These are phyloP conservation scores for Phenacoccus solenopsis DNA, from an alignment of 1,140 invertebrate genomes.

Conservation along the genomic window DNA sequence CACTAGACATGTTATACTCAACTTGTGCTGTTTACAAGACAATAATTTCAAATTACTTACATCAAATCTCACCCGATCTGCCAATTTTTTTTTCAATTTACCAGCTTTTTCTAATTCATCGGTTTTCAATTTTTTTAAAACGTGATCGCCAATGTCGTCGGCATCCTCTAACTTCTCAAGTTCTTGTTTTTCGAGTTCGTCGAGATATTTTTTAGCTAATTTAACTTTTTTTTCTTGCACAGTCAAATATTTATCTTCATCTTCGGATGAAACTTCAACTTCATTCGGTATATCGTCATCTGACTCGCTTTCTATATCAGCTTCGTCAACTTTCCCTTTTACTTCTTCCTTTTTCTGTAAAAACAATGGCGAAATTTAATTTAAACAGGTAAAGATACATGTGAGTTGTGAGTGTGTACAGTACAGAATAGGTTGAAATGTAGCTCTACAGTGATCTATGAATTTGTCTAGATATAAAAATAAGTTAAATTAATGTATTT, in stretches of 20 bases:
- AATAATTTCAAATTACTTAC: slow-evolving; percentile 5
- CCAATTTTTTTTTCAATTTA: slow-evolving; percentile 56
- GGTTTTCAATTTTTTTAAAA: slow-evolving; percentile 58
- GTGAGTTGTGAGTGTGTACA: no score
- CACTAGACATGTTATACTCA: slow-evolving; percentile 68
- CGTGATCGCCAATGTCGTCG: slow-evolving; percentile 45
- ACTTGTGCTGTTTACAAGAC: slow-evolving; percentile 51
- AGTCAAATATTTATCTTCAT: slow-evolving; percentile 62
- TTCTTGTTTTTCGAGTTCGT: slow-evolving; percentile 73
- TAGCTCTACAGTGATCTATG: no score
- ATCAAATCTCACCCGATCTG: slow-evolving; percentile 50
- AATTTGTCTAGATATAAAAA: no score
- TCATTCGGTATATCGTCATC: slow-evolving; percentile 40
- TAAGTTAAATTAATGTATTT: no score
- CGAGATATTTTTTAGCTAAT: slow-evolving; percentile 75
- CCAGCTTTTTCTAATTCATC: slow-evolving; percentile 78
- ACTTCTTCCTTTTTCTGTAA: slow-evolving; percentile 30
- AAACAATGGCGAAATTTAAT: no score
- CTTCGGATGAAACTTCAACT: slow-evolving; percentile 37
- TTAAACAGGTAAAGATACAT: no score
- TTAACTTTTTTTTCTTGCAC: slow-evolving; percentile 78
- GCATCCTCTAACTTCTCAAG: slow-evolving; percentile 52
- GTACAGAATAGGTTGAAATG: no score
- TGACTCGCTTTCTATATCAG: slow-evolving; percentile 30
- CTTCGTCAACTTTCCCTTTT: slow-evolving; percentile 4